These are phyloP conservation scores for Sebastiscus albofasciatus DNA, from an alignment of 2,797 vertebrate genomes.

Conservation along the genomic window DNA sequence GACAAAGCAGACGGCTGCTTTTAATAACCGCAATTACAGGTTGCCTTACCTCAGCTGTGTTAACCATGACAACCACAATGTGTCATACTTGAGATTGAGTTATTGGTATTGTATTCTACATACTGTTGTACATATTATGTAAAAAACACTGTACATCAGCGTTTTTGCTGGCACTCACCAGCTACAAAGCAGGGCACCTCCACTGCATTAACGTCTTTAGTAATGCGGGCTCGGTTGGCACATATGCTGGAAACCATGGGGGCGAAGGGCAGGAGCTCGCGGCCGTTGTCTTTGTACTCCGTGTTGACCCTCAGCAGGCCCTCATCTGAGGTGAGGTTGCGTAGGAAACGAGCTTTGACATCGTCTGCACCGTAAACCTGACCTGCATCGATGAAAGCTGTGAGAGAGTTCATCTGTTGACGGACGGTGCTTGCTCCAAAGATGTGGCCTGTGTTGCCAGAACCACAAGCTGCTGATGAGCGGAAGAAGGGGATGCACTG, in stretches of 20 bases:
- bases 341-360: conserved; percentile 69
- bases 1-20: no score
- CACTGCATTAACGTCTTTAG: conserved; percentile 1
- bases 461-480: conserved; percentile 82
- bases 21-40: no score
- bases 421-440: conserved; percentile 60
- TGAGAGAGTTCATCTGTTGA: conserved; percentile 88
- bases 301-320: conserved; percentile 87
- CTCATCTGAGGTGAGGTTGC: conserved; percentile 74
- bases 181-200: conserved; percentile 87
- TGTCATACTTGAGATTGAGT: not conserved
- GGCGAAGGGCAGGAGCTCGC: conserved; percentile 85
- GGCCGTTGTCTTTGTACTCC: conserved; percentile 73
- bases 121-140: no score
- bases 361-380: conserved; percentile 85
- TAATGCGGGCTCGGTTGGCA: conserved; percentile 74
- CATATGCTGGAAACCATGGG: conserved; percentile 71
- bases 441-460: conserved; percentile 39
- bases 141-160: not conserved
- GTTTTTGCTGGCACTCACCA: conserved; percentile 75
- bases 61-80: no score
- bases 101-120: no score
- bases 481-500: conserved; percentile 87
- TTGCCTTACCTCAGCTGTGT: no score
- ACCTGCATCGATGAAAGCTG: conserved; percentile 85